Evolutionary conservation across 2,113 vertebrate species (phyloP).

Genomic region (Pluvianellus socialis): DNA sequence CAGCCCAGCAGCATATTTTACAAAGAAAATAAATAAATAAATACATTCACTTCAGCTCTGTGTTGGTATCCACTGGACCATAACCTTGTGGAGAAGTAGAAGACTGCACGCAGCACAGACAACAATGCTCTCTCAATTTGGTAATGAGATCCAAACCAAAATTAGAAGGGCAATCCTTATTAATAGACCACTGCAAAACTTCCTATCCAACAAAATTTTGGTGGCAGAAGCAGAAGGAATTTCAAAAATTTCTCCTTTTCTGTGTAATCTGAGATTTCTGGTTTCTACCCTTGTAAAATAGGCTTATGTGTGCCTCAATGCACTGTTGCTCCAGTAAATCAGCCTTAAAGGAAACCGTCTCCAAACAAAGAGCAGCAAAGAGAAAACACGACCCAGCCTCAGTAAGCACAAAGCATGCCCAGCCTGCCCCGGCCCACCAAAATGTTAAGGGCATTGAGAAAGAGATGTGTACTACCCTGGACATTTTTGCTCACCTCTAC

Average conservation of each 20-base stretch:
- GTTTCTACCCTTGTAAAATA: neutral
- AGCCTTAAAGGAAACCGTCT: constrained; percentile 24
- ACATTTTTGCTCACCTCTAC: neutral
- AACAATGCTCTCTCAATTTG: neutral
- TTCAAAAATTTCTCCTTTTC: neutral
- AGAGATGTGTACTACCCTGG: neutral
- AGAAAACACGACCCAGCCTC: neutral
- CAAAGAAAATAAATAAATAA: neutral
- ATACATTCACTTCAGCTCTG: neutral
- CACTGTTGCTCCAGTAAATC: constrained; percentile 14
- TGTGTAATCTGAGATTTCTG: neutral
- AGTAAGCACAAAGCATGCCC: neutral
- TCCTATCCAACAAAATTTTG: neutral
- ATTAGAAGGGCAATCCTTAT: neutral
- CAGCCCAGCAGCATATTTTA: neutral
- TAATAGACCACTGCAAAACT: neutral
- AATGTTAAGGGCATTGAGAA: neutral
- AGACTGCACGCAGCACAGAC: neutral
- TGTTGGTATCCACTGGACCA: neutral
- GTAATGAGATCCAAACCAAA: neutral
- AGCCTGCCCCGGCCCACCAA: fast-evolving
- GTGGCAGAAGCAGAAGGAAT: neutral
- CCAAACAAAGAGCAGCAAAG: constrained; percentile 1
- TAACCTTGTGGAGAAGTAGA: neutral
- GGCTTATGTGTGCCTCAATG: constrained; percentile 5